phyloP scores from a whole-genome alignment of 2,797 vertebrate genomes.

The Thamnophis elegans region DNA sequence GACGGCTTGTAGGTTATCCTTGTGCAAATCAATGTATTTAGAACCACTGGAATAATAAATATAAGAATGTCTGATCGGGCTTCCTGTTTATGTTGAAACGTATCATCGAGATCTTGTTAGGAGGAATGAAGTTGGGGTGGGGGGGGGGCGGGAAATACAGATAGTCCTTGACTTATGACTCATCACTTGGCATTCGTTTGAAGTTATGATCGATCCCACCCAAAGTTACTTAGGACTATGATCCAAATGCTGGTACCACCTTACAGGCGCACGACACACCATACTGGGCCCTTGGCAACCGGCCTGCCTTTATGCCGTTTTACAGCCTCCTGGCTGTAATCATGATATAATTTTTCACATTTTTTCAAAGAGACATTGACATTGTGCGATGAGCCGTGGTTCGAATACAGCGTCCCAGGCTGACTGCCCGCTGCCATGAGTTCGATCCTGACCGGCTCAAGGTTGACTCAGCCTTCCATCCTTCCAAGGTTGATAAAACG shows the following conservation, averaged over 20 bases:
- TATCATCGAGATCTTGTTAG: background rate
- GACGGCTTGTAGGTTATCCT: slow-evolving; percentile 46
- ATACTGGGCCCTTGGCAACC: background rate
- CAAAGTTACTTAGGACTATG: no score
- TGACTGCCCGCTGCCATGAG: no score
- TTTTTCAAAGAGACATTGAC: no score
- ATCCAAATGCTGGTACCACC: no score
- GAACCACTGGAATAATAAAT: slow-evolving; percentile 75
- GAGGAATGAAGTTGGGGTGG: background rate
- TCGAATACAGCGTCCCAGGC: no score
- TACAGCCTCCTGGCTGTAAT: background rate
- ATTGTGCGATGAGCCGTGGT: no score
- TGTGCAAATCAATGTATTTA: slow-evolving; percentile 66
- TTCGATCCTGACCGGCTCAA: no score
- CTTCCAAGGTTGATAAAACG: no score
- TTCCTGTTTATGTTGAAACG: background rate
- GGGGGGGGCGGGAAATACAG: background rate
- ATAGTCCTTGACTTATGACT: background rate
- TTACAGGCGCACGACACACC: background rate
- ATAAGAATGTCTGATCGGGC: slow-evolving; percentile 34
- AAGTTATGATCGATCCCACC: background rate
- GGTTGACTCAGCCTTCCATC: no score
- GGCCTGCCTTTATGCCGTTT: background rate
- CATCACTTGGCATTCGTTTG: background rate
- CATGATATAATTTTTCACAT: no score